Conservation (phyloP, 2,888 invertebrate species). For the Pristionchus japonicus region DNA sequence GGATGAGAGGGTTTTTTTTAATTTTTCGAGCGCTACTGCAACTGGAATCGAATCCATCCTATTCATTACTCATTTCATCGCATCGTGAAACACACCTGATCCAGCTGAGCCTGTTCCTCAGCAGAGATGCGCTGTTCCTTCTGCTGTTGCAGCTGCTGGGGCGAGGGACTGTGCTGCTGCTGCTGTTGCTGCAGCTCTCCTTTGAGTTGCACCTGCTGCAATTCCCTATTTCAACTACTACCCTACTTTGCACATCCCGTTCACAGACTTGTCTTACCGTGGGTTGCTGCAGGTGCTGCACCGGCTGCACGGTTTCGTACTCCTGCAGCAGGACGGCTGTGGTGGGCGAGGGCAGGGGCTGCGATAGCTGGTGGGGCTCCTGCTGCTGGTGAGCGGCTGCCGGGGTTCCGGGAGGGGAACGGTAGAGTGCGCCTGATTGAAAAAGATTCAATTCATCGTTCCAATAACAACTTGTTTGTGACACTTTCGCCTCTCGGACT, state of each 20-base stretch:
- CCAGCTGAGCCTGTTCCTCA: conserved; percentile 32
- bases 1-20: not conserved
- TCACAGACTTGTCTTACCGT: no score
- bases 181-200: not conserved
- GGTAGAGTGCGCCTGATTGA: not conserved
- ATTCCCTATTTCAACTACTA: no score
- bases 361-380: no score
- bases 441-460: not conserved
- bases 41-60: not conserved
- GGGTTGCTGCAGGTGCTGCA: conserved; percentile 18
- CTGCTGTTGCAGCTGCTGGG: not conserved
- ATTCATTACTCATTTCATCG: not conserved
- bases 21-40: not conserved
- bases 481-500: not conserved
- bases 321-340: conserved; percentile 3
- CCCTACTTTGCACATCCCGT: no score
- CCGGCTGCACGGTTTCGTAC: conserved; percentile 7
- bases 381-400: not conserved
- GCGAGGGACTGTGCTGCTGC: not conserved
- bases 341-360: conserved; percentile 16
- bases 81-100: not conserved
- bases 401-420: not conserved
- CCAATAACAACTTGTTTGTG: no score
- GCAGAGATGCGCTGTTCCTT: not conserved
- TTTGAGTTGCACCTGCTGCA: no score